phyloP scores from a whole-genome alignment of 2,888 invertebrate species.

The Cabera pusaria region DNA sequence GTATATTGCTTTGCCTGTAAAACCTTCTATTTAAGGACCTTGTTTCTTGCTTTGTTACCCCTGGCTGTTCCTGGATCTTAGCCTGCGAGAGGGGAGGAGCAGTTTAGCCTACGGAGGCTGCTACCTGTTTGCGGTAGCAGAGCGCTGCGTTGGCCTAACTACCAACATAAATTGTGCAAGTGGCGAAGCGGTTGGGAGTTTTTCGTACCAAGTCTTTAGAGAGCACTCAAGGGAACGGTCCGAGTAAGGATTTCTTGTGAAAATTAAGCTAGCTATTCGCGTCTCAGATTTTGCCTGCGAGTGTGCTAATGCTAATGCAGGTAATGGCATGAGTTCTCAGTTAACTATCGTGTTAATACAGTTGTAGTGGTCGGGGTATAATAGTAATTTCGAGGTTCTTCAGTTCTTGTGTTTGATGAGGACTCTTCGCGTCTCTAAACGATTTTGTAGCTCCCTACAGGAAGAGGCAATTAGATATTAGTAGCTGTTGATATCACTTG shows the following conservation, averaged over 20 bases:
- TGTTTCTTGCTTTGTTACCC: slow-evolving; percentile 39
- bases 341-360: slow-evolving; percentile 35
- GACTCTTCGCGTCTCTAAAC: too few relatives aligned
- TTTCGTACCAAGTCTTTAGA: slow-evolving; percentile 61
- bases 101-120: slow-evolving; percentile 34
- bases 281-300: slow-evolving; percentile 45
- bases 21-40: slow-evolving; percentile 42
- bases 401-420: too few relatives aligned
- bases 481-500: too few relatives aligned
- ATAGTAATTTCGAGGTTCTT: too few relatives aligned
- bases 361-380: slow-evolving; percentile 27
- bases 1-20: slow-evolving; percentile 50
- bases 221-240: slow-evolving; percentile 57
- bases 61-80: slow-evolving; percentile 31
- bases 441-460: too few relatives aligned
- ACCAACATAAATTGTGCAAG: slow-evolving; percentile 65
- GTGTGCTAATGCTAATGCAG: slow-evolving; percentile 47
- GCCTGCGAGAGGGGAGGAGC: slow-evolving; percentile 29
- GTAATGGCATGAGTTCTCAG: slow-evolving; percentile 34
- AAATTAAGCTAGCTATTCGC: slow-evolving; percentile 52
- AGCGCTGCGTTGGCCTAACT: slow-evolving; percentile 61
- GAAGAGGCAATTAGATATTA: too few relatives aligned
- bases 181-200: slow-evolving; percentile 57
- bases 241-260: slow-evolving; percentile 57
- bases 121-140: slow-evolving; percentile 52